These are phyloP conservation scores for Sycophaga agraensis DNA, from an alignment of 1,140 invertebrate species.

Conservation along the genomic window DNA sequence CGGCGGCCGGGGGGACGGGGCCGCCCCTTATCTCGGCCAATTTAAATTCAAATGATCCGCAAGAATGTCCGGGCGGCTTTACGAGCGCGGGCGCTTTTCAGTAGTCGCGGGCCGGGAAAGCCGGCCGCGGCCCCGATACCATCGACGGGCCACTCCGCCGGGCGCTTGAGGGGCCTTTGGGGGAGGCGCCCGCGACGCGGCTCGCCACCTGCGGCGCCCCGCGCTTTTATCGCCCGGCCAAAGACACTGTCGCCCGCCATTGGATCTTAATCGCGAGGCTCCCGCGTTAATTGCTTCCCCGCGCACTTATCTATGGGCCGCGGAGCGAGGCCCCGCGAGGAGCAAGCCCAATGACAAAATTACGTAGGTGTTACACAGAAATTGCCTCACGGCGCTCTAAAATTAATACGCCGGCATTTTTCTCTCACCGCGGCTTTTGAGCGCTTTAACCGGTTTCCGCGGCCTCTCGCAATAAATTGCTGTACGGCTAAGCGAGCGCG, in stretches of 20 bases:
- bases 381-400: conserved; percentile 15
- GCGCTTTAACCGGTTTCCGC: conserved; percentile 22
- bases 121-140: too few species aligned
- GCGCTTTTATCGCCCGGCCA: conserved; percentile 17
- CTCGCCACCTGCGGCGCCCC: too few species aligned
- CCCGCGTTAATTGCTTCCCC: conserved; percentile 10
- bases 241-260: conserved; percentile 3
- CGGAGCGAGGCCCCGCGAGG: background rate
- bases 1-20: too few species aligned
- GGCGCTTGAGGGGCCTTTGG: too few species aligned
- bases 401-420: conserved; percentile 18
- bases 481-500: too few species aligned
- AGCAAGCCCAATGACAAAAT: conserved; percentile 26
- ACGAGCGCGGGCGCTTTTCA: conserved; percentile 14
- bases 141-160: too few species aligned
- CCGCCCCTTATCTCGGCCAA: conserved; percentile 15
- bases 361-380: conserved; percentile 29
- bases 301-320: too few species aligned
- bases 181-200: too few species aligned
- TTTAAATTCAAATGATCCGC: conserved; percentile 28
- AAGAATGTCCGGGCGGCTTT: too few species aligned
- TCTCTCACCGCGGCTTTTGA: background rate
- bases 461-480: conserved; percentile 26
- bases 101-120: conserved; percentile 5
- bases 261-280: conserved; percentile 19